phyloP scores from a whole-genome alignment of 2,888 invertebrate species.

The Nomada flava region DNA sequence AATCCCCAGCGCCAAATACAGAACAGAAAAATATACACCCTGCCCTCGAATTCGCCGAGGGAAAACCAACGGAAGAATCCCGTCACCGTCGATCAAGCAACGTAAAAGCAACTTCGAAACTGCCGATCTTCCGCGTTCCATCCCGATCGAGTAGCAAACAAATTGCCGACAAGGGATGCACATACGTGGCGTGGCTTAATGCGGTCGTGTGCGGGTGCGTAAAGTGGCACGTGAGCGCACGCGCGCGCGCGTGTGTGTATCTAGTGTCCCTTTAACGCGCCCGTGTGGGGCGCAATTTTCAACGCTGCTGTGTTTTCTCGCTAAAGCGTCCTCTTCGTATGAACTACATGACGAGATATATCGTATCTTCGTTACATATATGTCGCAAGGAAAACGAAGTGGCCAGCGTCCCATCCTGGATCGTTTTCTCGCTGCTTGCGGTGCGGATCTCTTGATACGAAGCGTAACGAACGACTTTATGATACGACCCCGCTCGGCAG shows the following conservation, averaged over 20 bases:
- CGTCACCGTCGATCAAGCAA: not conserved
- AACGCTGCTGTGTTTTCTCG: conserved; percentile 61
- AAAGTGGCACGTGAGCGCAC: not conserved
- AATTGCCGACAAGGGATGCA: conserved; percentile 21
- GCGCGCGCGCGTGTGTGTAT: conserved; percentile 22
- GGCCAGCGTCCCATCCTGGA: conserved; percentile 43
- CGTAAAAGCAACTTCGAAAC: not conserved
- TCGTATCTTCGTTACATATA: conserved; percentile 8
- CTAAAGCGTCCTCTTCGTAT: conserved; percentile 75
- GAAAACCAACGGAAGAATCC: no score
- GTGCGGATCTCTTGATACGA: conserved; percentile 59
- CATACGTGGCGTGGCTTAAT: conserved; percentile 29
- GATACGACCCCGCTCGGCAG: conserved; percentile 26
- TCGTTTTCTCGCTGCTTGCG: conserved; percentile 63
- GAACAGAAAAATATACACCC: no score
- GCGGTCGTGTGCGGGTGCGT: not conserved
- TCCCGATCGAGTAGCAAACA: conserved; percentile 1
- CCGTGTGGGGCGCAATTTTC: conserved; percentile 43
- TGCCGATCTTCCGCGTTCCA: conserved; percentile 19
- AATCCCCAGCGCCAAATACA: no score
- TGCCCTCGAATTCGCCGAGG: no score
- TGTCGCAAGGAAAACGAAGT: conserved; percentile 60
- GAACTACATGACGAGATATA: conserved; percentile 62
- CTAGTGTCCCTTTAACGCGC: conserved; percentile 38
- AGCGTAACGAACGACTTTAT: conserved; percentile 50